A percentile compares a stretch with the other conserved stretches of the same genome.
Conservation (phyloP, 2,888 invertebrate species). For the Ophion slaviceki region DNA sequence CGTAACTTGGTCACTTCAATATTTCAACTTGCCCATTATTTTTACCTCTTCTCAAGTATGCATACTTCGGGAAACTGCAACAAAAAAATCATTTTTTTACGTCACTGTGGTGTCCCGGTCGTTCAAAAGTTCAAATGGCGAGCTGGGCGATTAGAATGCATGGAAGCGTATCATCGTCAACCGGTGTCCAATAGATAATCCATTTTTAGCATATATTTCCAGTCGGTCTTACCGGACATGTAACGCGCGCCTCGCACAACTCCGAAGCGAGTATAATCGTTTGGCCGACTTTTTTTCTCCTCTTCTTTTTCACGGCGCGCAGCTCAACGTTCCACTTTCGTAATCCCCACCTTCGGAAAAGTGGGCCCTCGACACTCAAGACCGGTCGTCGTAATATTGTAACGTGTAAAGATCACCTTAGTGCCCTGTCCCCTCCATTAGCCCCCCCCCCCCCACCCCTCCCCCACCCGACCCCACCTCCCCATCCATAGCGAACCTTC, state of each 20-base stretch:
- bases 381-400: conserved; percentile 51
- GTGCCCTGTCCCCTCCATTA: background rate
- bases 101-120: no score
- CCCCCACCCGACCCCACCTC: background rate
- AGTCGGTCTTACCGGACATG: background rate
- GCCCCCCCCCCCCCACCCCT: background rate
- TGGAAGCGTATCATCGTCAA: background rate
- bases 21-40: no score
- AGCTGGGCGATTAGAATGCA: background rate
- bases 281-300: conserved; percentile 62
- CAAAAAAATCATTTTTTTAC: no score
- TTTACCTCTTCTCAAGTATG: no score
- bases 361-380: conserved; percentile 36
- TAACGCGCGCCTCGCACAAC: conserved; percentile 30
- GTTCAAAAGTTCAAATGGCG: background rate
- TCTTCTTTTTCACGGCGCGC: conserved; percentile 47
- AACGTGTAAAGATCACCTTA: conserved; percentile 1
- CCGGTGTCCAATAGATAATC: background rate
- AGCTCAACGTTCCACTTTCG: conserved; percentile 66
- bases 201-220: conserved; percentile 17
- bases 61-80: no score
- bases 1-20: no score
- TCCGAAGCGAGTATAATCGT: conserved; percentile 36
- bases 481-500: background rate
- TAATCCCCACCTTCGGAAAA: conserved; percentile 53